Percentiles rank a stretch among this genome's conserved stretches.
phyloP scores from a whole-genome alignment of 2,113 vertebrate species.

The Mirza zaza region DNA sequence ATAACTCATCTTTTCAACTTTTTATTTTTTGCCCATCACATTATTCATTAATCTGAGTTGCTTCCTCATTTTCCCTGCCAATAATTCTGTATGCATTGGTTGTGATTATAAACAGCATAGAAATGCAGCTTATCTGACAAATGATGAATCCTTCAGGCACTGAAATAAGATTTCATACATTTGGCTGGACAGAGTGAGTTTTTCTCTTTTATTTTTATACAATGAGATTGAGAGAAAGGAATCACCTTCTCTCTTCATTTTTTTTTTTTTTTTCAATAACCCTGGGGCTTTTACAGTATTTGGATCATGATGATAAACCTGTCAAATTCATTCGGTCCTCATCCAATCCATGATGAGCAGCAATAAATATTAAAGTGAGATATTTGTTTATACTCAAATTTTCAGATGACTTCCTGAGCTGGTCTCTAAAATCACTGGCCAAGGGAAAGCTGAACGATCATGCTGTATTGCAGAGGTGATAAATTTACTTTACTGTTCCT shows the following conservation, averaged over 20 bases:
- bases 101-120: not conserved
- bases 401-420: not conserved
- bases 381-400: not conserved
- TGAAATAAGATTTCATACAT: conserved; percentile 13
- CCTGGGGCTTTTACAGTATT: not conserved
- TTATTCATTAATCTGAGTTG: not conserved
- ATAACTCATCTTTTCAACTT: not conserved
- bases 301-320: not conserved
- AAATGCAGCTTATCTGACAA: not conserved
- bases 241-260: not conserved
- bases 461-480: not conserved
- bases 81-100: not conserved
- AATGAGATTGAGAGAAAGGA: not conserved
- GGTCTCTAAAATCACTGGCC: not conserved
- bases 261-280: not conserved
- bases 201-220: conserved; percentile 9
- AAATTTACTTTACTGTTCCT: not conserved
- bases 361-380: not conserved
- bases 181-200: not conserved
- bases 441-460: not conserved
- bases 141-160: conserved; percentile 19
- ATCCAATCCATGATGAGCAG: not conserved
- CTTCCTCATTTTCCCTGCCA: not conserved
- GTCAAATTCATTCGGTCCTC: not conserved
- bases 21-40: not conserved